Base-by-base conservation (phyloP, 1,140 invertebrate species). In the Drosophila bocki region DNA sequence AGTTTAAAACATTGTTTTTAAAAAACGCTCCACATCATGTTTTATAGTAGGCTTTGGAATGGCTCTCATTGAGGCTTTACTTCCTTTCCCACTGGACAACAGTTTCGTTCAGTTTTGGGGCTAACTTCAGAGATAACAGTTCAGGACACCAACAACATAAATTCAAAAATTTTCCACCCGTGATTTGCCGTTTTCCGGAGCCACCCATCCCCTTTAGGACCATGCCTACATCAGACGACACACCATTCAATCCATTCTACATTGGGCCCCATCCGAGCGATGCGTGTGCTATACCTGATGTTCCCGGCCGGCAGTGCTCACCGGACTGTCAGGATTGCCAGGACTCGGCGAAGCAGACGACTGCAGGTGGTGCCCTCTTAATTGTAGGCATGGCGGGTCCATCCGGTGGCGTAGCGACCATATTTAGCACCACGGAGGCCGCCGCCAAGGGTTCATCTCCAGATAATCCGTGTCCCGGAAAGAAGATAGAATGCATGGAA, bases 231-330 rank as follows among this genome's bases (percentile, higher is more conserved):
- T 32, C 47, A 0, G 77, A 77, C 9, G 84, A 84, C 17, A 50
- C 17, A 7, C 72, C 65, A 13, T 88, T 90, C 45, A 88, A 88
- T 62, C 84, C 84, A 4, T 88, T 88, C 78, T 90, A 88, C 51
- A 90, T 88, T 47, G 84, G 84, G 3, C 84, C 85, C 0, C 70
- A 88, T 72, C 84, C 84, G 7, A 85, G 78, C 37, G 29, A 63
- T 45, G 85, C 81, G 1, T 88, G 84, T 15, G 78, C 81, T 8
- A 9, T 32, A 3, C 17, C 45, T 5, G 77, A 70, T 15, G 1
- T 19, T 5, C 47, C 47, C 15, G 35, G 45, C 5, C 60, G 32
- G 3, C 48, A 75, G 15, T 87, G 83, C 26, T 86, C 76, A 7
- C 83, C 83, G 5, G 41, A 22, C n/a, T 53, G 62, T n/a, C 56